Evolutionary conservation across 2,797 vertebrate genomes (phyloP).

Genomic region (Columba guinea): DNA sequence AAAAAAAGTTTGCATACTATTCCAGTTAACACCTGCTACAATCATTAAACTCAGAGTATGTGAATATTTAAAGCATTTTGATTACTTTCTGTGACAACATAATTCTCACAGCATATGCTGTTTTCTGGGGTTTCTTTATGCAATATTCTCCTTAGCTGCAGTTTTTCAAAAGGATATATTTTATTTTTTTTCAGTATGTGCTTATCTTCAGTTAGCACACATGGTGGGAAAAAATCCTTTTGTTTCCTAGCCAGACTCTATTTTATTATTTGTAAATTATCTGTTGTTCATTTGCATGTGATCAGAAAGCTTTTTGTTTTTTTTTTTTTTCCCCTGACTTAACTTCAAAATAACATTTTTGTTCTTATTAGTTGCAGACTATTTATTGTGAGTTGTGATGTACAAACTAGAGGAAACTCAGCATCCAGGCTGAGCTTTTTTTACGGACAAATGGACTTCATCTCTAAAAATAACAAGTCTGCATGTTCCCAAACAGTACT

Average conservation of each 20-base stretch:
- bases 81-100: background rate
- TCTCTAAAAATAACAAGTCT: slow-evolving; percentile 6
- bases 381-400: background rate
- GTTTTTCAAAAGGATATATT: background rate
- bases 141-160: background rate
- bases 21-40: background rate
- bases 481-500: background rate
- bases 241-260: background rate
- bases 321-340: background rate
- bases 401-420: background rate
- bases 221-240: background rate
- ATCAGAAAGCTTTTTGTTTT: background rate
- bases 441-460: background rate
- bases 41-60: background rate
- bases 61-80: background rate
- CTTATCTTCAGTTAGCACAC: background rate
- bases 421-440: background rate
- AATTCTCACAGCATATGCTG: background rate
- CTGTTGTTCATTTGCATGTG: background rate
- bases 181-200: background rate
- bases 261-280: slow-evolving; percentile 14
- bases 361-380: background rate
- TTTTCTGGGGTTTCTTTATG: background rate
- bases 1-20: background rate
- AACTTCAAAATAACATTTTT: background rate